phyloP scores from a whole-genome alignment of 2,888 invertebrate species.

The Palloptera scutellata region DNA sequence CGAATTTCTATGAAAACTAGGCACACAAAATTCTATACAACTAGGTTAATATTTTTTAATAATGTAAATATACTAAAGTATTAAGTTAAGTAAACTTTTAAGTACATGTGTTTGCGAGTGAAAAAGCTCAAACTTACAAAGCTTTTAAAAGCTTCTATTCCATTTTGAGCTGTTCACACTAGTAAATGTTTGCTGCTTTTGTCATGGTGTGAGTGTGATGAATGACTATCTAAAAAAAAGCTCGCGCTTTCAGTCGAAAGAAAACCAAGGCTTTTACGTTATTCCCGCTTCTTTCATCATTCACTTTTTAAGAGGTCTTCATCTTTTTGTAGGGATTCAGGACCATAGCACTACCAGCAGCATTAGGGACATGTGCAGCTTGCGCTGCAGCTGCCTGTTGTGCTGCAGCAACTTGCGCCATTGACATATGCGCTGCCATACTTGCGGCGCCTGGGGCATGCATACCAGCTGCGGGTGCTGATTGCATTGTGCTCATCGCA shows the following conservation, averaged over 20 bases:
- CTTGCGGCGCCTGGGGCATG: conserved; percentile 36
- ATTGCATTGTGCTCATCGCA: conserved; percentile 30
- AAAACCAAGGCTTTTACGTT: too few relatives aligned
- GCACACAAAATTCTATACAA: conserved; percentile 24
- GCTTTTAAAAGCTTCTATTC: neutral
- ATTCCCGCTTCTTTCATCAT: neutral
- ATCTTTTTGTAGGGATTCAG: conserved; percentile 90
- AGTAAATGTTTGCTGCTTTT: conserved; percentile 30
- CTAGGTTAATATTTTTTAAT: neutral
- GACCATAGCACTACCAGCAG: conserved; percentile 65
- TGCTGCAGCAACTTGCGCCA: conserved; percentile 47
- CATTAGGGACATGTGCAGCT: conserved; percentile 45
- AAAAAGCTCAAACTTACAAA: neutral
- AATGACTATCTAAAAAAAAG: neutral
- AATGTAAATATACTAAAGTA: conserved; percentile 17
- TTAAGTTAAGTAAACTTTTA: conserved; percentile 27
- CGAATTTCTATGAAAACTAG: conserved; percentile 31
- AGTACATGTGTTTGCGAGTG: neutral
- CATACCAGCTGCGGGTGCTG: conserved; percentile 66
- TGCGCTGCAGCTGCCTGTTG: conserved; percentile 46
- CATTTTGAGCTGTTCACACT: neutral
- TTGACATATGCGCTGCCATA: conserved; percentile 62
- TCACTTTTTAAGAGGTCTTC: conserved; percentile 72
- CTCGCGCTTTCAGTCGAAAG: too few relatives aligned
- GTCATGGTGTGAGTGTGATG: neutral